Conservation (phyloP, 1,140 invertebrate genomes). For the Teleopsis dalmanni region DNA sequence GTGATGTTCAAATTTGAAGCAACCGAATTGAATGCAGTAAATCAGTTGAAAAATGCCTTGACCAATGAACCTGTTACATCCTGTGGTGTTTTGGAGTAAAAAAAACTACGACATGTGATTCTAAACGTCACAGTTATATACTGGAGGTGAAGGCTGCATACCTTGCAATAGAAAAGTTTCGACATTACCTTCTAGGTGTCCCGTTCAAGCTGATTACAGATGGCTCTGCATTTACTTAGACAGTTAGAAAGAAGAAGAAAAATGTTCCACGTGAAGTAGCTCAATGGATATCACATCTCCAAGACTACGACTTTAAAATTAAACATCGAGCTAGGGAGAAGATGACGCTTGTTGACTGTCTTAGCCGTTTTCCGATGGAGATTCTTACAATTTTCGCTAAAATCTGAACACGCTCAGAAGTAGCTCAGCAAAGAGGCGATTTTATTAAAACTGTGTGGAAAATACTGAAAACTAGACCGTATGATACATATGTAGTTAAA, state of each 20-base stretch:
- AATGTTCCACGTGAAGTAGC: background rate
- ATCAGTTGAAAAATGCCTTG: background rate
- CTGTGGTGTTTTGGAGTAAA: conserved; percentile 22
- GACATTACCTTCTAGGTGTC: conserved; percentile 13
- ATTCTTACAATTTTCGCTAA: too few relatives aligned
- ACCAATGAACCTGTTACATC: conserved; percentile 1
- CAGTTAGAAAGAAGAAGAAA: conserved; percentile 15
- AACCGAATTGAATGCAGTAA: background rate
- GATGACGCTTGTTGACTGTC: conserved; percentile 45
- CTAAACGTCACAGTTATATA: conserved; percentile 37
- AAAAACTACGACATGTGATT: conserved; percentile 33
- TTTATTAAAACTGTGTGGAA: background rate
- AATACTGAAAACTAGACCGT: background rate
- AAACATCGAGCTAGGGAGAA: conserved; percentile 33
- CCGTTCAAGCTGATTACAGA: conserved; percentile 16
- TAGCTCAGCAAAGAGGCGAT: background rate
- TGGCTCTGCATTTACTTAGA: conserved; percentile 31
- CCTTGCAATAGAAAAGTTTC: conserved; percentile 20
- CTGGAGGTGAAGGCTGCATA: conserved; percentile 23
- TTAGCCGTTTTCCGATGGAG: conserved; percentile 20
- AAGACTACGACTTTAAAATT: conserved; percentile 36
- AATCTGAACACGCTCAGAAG: too few relatives aligned
- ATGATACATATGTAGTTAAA: conserved; percentile 3
- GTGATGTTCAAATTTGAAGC: background rate
- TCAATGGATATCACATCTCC: conserved; percentile 5